Evolutionary conservation across 2,113 vertebrate genomes (phyloP).

Genomic region (Colossoma macropomum): DNA sequence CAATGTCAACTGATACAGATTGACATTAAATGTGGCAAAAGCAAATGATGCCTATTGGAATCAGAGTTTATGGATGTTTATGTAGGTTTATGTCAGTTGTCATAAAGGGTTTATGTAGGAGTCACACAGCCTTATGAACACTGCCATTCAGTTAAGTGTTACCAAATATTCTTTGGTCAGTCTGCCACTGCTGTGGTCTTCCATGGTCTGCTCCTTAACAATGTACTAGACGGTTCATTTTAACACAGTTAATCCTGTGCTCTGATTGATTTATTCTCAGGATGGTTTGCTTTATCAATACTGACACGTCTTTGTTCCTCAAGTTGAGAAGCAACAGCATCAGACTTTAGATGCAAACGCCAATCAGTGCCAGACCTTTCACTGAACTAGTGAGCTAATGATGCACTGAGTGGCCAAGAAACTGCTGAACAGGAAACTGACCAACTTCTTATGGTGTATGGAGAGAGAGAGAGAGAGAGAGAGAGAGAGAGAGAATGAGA

Average conservation of each 20-base stretch:
- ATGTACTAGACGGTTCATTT: background rate
- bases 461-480: constrained; percentile 5
- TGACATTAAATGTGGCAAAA: no score
- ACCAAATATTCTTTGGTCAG: background rate
- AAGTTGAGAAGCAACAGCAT: background rate
- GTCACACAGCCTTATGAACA: no score
- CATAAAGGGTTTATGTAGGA: no score
- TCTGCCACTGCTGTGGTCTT: background rate
- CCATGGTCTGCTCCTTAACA: background rate
- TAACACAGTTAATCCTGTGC: background rate
- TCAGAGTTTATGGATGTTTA: no score
- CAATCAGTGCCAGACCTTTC: background rate
- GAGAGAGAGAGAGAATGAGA: constrained; percentile 10
- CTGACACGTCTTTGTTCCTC: background rate
- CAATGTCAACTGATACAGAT: no score
- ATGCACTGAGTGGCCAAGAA: background rate
- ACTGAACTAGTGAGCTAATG: background rate
- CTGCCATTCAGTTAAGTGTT: no score
- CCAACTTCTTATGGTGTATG: no score
- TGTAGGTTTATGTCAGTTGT: no score
- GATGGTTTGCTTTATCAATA: background rate
- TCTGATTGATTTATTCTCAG: background rate
- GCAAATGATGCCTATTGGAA: no score
- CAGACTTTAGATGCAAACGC: background rate
- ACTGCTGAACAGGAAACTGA: no score